Base-by-base conservation (phyloP, 2,797 vertebrate species). In the Muraenolepis orangiensis region DNA sequence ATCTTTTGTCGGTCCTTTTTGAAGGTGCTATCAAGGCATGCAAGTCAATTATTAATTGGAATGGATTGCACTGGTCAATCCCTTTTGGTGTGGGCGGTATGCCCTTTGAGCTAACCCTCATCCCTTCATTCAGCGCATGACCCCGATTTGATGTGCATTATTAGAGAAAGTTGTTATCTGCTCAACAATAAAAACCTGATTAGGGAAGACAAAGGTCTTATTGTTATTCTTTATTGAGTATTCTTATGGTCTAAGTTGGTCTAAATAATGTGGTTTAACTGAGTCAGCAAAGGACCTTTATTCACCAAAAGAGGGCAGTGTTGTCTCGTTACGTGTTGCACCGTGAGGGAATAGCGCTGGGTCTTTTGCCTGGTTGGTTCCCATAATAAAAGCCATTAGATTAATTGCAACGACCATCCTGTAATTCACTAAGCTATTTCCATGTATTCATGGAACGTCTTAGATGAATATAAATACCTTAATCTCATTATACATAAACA, bases 221-320 rank as follows among this genome's bases (percentile, higher is more conserved):
- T 8, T n/a, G 61, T 76, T 30, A 76, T 71, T 73, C 69, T 69
- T 86, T 68, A 83, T 28, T 72, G 23, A 76, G 14, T 23, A 23
- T 88, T 78, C 82, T 84, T 73, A 42, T 69, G 70, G 34, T 74
- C 66, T 69, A 70, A 29, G 69, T 69, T 68, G 72, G 10, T 66
- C 26, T 18, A 73, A 87, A 75, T 6, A 0, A 40, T 78, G 51
- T 64, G 16, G 67, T 72, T 64, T 72, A 2, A 46, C 72, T 28
- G 34, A 29, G 73, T 77, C 7, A 77, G 66, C 28, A 30, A 68
- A 3, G 57, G 23, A 14, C 29, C 30, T 34, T n/a, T 42, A 1
- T 6, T 28, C 14, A 80, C 84, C 89, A 88, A 78, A 82, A 86
- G 90, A 81, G 81, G 85, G 87, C 90, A 90, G 87, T 69, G 80